A percentile compares a stretch with the other conserved stretches of the same genome.
Conservation (phyloP, 1,140 invertebrate genomes). For the Tetramorium simillimum region DNA sequence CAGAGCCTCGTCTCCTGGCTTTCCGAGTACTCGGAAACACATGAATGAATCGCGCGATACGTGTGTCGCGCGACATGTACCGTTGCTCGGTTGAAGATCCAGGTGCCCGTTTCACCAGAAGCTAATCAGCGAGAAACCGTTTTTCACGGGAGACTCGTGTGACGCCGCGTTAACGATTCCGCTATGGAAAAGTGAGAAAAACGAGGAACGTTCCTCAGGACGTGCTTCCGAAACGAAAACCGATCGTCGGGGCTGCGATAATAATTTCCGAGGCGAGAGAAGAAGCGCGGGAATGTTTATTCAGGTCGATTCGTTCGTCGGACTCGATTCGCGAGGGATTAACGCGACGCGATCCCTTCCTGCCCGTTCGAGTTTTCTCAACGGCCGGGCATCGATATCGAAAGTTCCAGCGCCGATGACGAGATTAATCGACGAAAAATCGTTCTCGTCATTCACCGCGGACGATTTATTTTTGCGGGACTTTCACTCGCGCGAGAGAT, state of each 20-base stretch:
- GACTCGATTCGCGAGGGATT: not conserved
- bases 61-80: not conserved
- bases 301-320: not conserved
- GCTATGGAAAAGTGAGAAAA: too few relatives aligned
- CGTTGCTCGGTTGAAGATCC: constrained; percentile 28
- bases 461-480: not conserved
- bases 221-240: not conserved
- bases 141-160: not conserved
- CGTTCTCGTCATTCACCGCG: not conserved
- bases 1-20: not conserved
- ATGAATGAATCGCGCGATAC: constrained; percentile 34
- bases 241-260: not conserved
- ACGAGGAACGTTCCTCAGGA: too few relatives aligned
- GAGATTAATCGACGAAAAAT: not conserved
- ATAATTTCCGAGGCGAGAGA: not conserved
- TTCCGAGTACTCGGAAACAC: constrained; percentile 8
- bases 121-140: not conserved
- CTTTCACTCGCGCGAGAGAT: constrained; percentile 11
- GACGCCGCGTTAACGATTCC: too few relatives aligned
- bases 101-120: not conserved
- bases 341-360: not conserved
- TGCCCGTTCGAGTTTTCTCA: not conserved
- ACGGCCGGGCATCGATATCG: not conserved
- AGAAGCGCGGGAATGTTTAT: not conserved
- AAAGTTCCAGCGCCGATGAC: not conserved